phyloP scores from a whole-genome alignment of 2,888 invertebrate genomes.

The Pollenia griseotomentosa region DNA sequence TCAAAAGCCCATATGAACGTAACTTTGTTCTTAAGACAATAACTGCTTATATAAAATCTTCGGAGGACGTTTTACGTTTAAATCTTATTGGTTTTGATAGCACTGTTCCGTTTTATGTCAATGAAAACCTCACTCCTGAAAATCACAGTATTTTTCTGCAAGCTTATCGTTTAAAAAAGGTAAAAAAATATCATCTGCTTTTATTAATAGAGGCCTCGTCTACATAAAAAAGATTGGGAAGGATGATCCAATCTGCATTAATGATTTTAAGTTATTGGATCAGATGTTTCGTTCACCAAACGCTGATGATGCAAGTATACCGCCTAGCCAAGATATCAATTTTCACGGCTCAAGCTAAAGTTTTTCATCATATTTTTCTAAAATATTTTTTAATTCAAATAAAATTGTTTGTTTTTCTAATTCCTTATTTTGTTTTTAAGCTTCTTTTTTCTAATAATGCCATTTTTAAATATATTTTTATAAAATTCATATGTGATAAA shows the following conservation, averaged over 20 bases:
- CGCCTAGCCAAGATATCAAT: neutral
- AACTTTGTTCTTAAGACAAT: constrained; percentile 17
- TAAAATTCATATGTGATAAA: too few species aligned
- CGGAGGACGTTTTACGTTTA: neutral
- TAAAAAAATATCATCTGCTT: neutral
- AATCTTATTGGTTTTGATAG: constrained; percentile 7
- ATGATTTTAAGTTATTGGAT: too few species aligned
- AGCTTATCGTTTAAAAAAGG: neutral
- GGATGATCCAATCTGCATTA: too few species aligned
- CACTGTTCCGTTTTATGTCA: neutral
- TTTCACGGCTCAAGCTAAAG: neutral
- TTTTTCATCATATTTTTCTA: too few species aligned
- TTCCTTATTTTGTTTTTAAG: neutral
- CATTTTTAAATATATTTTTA: too few species aligned
- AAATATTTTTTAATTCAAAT: neutral
- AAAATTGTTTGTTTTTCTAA: neutral
- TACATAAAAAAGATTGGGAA: too few species aligned
- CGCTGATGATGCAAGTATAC: neutral
- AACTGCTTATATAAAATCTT: neutral
- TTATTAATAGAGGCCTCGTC: neutral
- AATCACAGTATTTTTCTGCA: neutral
- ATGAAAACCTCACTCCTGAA: neutral
- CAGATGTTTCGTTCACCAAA: too few species aligned
- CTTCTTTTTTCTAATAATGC: too few species aligned
- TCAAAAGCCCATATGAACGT: neutral